Conservation (phyloP, 2,113 vertebrate species). For the Pan troglodytes region NHGRI_mPanTro3-v2.1_pri NC_072420.2:34427001-34427500, state of each 20-base stretch:
- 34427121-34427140: not conserved
- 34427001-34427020: not conserved
- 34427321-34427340: not conserved
- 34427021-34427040: not conserved
- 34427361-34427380: not conserved
- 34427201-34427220: not conserved
- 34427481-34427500: not conserved
- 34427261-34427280: not conserved
- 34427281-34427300: not conserved
- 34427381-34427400: not conserved
- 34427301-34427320: not conserved
- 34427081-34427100: not conserved
- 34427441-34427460: not conserved
- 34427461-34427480: not conserved
- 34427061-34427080: not conserved
- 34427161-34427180: not conserved
- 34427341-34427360: not conserved
- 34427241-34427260: not conserved
- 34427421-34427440: not conserved
- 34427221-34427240: not conserved
- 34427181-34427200: not conserved
- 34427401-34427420: not conserved
- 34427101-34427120: not conserved
- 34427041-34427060: not conserved
- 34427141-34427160: not conserved